Evolutionary conservation across 2,797 vertebrate species (phyloP).

Genomic region (Rachycentron canadum): DNA sequence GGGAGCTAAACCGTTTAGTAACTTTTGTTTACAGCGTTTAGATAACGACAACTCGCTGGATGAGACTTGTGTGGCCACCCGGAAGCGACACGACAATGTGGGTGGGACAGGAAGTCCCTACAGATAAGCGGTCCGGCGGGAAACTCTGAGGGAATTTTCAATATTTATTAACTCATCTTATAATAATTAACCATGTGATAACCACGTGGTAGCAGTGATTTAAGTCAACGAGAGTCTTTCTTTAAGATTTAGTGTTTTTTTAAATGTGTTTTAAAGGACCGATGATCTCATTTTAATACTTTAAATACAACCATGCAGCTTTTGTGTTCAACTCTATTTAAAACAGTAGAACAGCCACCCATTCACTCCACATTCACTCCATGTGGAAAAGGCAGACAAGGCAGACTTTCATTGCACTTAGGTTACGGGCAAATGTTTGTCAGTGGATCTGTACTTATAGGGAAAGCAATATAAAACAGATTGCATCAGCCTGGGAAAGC

Average conservation of each 20-base stretch:
- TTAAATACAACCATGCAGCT: not conserved
- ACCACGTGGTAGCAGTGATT: slow-evolving; percentile 4
- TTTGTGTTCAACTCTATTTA: not conserved
- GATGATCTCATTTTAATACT: not conserved
- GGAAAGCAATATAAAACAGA: too few species aligned
- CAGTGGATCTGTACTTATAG: too few species aligned
- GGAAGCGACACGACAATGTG: slow-evolving; percentile 79
- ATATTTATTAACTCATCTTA: not conserved
- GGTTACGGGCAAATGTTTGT: too few species aligned
- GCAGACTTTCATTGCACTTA: too few species aligned
- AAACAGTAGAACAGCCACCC: not conserved
- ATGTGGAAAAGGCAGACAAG: not conserved
- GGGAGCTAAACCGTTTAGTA: slow-evolving; percentile 65
- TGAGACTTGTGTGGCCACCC: slow-evolving; percentile 69
- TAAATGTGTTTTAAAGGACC: not conserved
- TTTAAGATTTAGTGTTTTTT: not conserved
- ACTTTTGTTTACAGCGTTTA: slow-evolving; percentile 78
- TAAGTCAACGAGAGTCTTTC: not conserved
- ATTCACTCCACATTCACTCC: too few species aligned
- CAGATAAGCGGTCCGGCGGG: slow-evolving; percentile 73
- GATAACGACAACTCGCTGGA: slow-evolving; percentile 62
- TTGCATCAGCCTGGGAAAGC: too few species aligned
- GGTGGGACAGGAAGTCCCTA: slow-evolving; percentile 75
- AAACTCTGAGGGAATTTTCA: slow-evolving; percentile 56
- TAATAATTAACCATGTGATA: not conserved